Base-by-base conservation (phyloP, 2,797 vertebrate genomes). In the Diplodus sargus region DNA sequence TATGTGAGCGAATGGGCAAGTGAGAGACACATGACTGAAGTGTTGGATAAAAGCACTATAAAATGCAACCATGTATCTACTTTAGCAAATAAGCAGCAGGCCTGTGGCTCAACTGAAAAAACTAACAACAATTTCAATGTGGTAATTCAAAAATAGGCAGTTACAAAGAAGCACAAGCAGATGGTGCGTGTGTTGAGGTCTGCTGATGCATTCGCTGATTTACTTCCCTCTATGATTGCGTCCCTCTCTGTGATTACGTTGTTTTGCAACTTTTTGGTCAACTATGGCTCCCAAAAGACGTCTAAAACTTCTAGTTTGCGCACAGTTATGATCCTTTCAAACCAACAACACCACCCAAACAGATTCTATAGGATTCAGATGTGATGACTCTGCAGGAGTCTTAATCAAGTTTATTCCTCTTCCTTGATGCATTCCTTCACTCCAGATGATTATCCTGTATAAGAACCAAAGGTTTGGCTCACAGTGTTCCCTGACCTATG, bases 261-360 rank as follows among this genome's bases (percentile, higher is more conserved):
- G 49, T 75, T 70, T 60, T 14, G 10, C 66, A 61, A 30, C 5
- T 73, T 58, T 12, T 12, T 23, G 62, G 42, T 82, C 53, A 65
- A 30, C 53, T 54, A 54, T 18, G 42, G 51, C 63, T 69, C 53
- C 52, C 30, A 34, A 15, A 66, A 56, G 53, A 34, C 58, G 25
- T 60, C 12, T n/a, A 3, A 9, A 10, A 11, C 22, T 63, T 25
- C 15, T 22, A 13, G 45, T 60, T 56, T 6, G 15, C 57, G 17
- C 23, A 14, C 1, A 17, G 17, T 62, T 63, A 18, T 47, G 49
- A 64, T 48, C 66, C 18, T 83, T 47, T 42, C 30, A n/a, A 56
- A 74, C 43, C 20, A 43, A 15, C 56, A 59, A 18, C n/a, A 22
- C 18, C 28, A 67, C 9, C 28, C 69, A 47, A 43, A 70, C 34